Conservation (phyloP, 2,888 invertebrate species). For the Ethmia dodecea region DNA sequence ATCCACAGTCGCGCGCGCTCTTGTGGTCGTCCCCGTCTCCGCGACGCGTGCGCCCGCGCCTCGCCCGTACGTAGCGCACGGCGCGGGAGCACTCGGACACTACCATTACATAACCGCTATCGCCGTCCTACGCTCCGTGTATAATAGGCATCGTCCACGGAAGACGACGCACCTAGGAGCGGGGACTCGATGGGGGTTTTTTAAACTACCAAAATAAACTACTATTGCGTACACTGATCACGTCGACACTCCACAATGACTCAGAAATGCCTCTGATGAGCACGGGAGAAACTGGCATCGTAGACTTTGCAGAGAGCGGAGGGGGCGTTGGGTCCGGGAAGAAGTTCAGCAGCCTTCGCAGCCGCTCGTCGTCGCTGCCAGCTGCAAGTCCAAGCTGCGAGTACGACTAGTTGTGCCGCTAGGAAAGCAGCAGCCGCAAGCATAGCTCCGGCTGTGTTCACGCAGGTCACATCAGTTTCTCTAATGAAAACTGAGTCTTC, state of each 20-base stretch:
- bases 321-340: conserved; percentile 78
- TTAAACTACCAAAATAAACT: conserved; percentile 69
- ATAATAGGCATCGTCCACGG: conserved; percentile 36
- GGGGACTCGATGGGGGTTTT: conserved; percentile 65
- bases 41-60: conserved; percentile 49
- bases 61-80: conserved; percentile 44
- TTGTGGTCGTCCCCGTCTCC: conserved; percentile 70
- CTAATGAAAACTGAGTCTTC: conserved; percentile 86
- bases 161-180: conserved; percentile 41
- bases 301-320: conserved; percentile 89
- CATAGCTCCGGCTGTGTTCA: conserved; percentile 88
- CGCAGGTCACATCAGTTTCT: conserved; percentile 80
- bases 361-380: conserved; percentile 88
- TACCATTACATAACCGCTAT: conserved; percentile 65
- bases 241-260: conserved; percentile 52
- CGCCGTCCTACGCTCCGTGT: conserved; percentile 54
- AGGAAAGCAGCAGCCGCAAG: conserved; percentile 91
- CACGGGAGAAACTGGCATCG: conserved; percentile 90
- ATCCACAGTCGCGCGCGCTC: conserved; percentile 64
- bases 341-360: conserved; percentile 81
- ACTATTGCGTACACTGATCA: conserved; percentile 71
- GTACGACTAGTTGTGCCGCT: conserved; percentile 90
- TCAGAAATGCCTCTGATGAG: conserved; percentile 78
- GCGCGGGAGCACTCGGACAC: conserved; percentile 55
- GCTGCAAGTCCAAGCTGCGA: conserved; percentile 92